phyloP scores from a whole-genome alignment of 2,888 invertebrate species.

The Brenthis daphne region DNA sequence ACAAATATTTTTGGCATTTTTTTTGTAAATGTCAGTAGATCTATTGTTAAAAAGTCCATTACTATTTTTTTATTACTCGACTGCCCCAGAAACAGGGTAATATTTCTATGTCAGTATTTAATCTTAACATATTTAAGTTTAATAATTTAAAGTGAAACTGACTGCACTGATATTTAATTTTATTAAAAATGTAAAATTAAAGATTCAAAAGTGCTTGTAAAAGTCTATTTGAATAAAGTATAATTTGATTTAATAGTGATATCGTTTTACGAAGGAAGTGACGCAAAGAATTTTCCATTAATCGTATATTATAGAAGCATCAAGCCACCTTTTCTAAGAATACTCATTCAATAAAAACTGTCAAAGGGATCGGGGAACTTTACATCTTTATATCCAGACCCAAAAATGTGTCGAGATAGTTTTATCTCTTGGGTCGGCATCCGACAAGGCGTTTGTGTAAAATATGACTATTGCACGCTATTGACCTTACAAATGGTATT shows the following conservation, averaged over 20 bases:
- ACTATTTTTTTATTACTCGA: not conserved
- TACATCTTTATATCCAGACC: conserved; percentile 13
- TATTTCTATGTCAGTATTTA: not conserved
- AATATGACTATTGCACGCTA: conserved; percentile 39
- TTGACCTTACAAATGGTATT: conserved; percentile 40
- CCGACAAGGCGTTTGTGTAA: conserved; percentile 37
- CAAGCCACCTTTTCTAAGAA: not conserved
- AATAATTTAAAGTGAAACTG: too few relatives aligned
- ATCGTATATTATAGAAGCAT: not conserved
- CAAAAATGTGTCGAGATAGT: conserved; percentile 16
- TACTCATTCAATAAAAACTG: conserved; percentile 16
- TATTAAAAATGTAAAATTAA: too few relatives aligned
- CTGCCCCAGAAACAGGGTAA: not conserved
- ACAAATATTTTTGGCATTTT: conserved; percentile 17
- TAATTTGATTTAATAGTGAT: too few relatives aligned
- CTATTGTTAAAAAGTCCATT: not conserved
- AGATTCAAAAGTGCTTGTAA: too few relatives aligned
- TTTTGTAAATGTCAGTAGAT: conserved; percentile 16
- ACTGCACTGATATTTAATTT: too few relatives aligned
- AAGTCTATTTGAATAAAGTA: too few relatives aligned
- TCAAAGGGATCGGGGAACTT: conserved; percentile 16
- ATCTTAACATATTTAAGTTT: too few relatives aligned
- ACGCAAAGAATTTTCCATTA: too few relatives aligned
- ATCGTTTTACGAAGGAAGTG: too few relatives aligned
- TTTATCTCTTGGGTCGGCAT: conserved; percentile 29